These are phyloP conservation scores for Sorex fumeus DNA, from an alignment of 2,113 vertebrate genomes.

Conservation along the genomic window DNA sequence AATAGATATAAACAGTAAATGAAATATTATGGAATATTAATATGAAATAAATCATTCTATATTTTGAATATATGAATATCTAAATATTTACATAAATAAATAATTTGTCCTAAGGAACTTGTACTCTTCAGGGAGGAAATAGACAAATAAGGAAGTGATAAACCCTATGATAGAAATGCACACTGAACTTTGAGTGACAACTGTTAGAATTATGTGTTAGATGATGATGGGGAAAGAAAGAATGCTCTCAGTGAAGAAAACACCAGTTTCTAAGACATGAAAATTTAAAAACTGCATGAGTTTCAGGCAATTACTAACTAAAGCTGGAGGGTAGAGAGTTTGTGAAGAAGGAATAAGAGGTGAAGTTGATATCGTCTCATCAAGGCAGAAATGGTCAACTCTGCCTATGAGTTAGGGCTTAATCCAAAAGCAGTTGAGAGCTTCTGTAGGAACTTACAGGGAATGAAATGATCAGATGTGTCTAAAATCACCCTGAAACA, in stretches of 20 bases:
- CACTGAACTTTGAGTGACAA: conserved; percentile 10
- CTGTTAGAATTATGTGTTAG: conserved; percentile 2
- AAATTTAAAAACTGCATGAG: background rate
- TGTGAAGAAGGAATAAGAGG: background rate
- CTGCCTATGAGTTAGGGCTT: background rate
- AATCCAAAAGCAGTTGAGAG: background rate
- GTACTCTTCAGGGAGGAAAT: background rate
- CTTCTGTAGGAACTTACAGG: background rate
- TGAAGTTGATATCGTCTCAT: background rate
- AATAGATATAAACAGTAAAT: too few species aligned
- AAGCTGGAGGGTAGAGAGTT: background rate
- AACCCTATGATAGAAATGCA: background rate
- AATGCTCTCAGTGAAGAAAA: background rate
- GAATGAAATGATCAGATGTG: background rate
- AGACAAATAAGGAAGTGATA: background rate
- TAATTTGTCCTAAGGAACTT: conserved; percentile 7
- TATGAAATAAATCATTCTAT: too few species aligned
- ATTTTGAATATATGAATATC: too few species aligned
- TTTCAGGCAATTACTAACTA: background rate
- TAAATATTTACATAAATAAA: too few species aligned
- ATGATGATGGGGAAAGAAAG: background rate
- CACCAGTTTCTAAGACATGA: background rate
- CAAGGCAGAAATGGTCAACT: background rate
- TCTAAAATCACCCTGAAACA: conserved; percentile 45
- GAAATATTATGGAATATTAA: too few species aligned